These are phyloP conservation scores for Tiaroga cobitis DNA, from an alignment of 2,797 vertebrate species.

Conservation along the genomic window DNA sequence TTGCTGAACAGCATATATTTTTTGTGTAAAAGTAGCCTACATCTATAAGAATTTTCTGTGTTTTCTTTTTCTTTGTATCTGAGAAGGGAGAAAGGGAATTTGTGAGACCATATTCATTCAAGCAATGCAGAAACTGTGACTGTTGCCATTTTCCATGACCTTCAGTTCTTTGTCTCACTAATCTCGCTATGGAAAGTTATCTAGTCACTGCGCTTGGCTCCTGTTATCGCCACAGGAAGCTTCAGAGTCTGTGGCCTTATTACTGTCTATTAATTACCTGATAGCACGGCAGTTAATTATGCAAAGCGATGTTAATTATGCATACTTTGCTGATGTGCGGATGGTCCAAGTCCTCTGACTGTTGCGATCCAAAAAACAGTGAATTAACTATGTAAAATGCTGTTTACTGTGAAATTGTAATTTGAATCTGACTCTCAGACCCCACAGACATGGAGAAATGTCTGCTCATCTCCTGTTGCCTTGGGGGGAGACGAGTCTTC, in stretches of 20 bases:
- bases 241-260: slow-evolving; percentile 44
- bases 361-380: background rate
- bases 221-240: slow-evolving; percentile 46
- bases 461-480: background rate
- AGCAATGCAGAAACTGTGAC: background rate
- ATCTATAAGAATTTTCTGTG: background rate
- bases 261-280: slow-evolving; percentile 69
- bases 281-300: slow-evolving; percentile 66
- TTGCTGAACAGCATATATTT: background rate
- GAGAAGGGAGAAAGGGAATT: background rate
- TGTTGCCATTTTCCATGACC: slow-evolving; percentile 9
- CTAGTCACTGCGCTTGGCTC: slow-evolving; percentile 28
- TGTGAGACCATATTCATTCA: background rate
- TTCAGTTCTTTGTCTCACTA: slow-evolving; percentile 26
- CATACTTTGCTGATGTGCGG: slow-evolving; percentile 39
- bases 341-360: background rate
- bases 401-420: background rate
- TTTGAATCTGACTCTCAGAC: slow-evolving; percentile 1
- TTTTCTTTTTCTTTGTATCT: background rate
- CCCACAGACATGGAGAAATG: background rate
- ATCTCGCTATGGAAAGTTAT: slow-evolving; percentile 25
- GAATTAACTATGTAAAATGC: slow-evolving; percentile 4
- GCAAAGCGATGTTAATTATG: slow-evolving; percentile 60
- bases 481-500: background rate
- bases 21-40: background rate